Base-by-base conservation (phyloP, 2,888 invertebrate genomes). In the Eupithecia abbreviata region DNA sequence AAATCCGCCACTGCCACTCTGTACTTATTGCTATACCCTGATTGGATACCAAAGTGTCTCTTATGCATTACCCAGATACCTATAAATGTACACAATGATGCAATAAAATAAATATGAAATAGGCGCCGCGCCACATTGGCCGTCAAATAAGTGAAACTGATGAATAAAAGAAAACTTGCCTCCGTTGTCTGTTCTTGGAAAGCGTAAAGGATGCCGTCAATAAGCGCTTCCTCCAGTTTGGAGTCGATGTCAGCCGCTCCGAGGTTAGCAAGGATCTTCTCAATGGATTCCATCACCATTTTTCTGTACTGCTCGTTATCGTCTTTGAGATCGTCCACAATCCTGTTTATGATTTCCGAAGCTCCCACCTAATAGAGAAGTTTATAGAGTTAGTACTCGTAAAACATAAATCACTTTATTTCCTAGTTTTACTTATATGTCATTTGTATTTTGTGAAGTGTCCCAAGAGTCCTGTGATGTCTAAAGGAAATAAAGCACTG, bases 231-330 rank as follows among this genome's bases (percentile, higher is more conserved):
- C 91, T 99, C 99, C 4, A 99, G 95, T 67, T 99, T 96, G 0
- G 99, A 98, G 92, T 99, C 99, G 72, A 99, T 99, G 88, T 99
- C 99, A 0, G 99, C 98, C 0, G 99, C 99, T 30, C 99, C 99
- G 79, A 99, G 96, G 92, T 99, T 99, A 4, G 98, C 98, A 96
- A 99, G 98, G 77, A 99, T 99, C 93, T 99, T 99, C 90, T 99
- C 99, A 77, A 99, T 99, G 0, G 99, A 99, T 92, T 99, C 99
- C 99, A 99, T 99, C 3, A 99, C 99, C 99, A 99, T 99, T 95
- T 99, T 99, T 79, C 99, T 96, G 92, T 99, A 99, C 89, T 99
- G 99, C 91, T 99, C 99, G 90, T 99, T 99, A 92, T 99, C 99
- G 90, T 99, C 99, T 93, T 99, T 99, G 76, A 99, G 95, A 93